Evolutionary conservation across 2,888 invertebrate species (phyloP), one percentile per base, ranked within the genome.

Genomic region (Pheosia gnoma): DNA sequence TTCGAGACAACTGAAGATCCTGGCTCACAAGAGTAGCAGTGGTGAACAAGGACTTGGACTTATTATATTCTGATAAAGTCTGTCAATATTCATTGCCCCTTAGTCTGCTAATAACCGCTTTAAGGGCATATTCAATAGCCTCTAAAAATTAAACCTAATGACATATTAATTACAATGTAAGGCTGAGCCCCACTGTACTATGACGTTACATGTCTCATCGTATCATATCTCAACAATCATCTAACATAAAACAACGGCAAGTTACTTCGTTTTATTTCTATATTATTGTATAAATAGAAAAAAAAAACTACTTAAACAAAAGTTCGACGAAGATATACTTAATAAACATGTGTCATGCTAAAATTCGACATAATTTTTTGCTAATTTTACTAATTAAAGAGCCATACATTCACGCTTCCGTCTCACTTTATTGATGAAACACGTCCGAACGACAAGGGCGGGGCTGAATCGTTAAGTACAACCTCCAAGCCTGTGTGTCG

Each of bases 261-360:
- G 37, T 53, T 53, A 38, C 38, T 11, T 47, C 47, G 47, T 36
- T 11, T 38, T 11, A 11, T 54, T 38, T 3, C 37, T 54, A 37
- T 10, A 7, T 37, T 73, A 71, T 63, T 65, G 59, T 66, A 9
- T 43, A 72, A 61, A 60, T 68, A 66, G 10, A 37, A 70, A 72
- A 56, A 72, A 67, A 72, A 71, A 67, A 63, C 62, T 65, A 68
- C 66, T 10, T 43, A 47, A 47, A n/a, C n/a, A n/a, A 47, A n/a
- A n/a, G 47, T 47, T n/a, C 5, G 4, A 47, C n/a, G n/a, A 43
- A 41, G 41, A 45, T n/a, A 47, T 5, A 47, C 4, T 47, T n/a
- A 47, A n/a, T 4, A 47, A 47, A 11, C 0, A 25, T 25, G 25
- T 47, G 47, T 47, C 47, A 47, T 47, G 47, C n/a, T 47, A 11